Conservation (phyloP, 2,797 vertebrate genomes). For the Intellagama lesueurii region DNA sequence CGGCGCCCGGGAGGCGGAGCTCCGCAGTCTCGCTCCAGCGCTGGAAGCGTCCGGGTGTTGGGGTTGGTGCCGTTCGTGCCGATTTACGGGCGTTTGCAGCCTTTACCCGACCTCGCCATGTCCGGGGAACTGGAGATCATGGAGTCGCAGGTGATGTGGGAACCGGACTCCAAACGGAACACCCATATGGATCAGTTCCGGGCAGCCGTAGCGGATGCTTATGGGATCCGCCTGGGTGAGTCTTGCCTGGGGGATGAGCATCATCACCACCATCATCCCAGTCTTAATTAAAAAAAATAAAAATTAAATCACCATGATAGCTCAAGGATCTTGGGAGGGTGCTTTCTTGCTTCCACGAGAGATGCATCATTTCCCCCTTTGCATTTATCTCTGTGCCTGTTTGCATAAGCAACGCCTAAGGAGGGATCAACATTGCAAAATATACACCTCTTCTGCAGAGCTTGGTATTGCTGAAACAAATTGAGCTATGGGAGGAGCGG, state of each 20-base stretch:
- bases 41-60: neutral
- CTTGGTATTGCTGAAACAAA: too few relatives aligned
- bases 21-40: neutral
- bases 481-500: too few relatives aligned
- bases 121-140: conserved; percentile 88
- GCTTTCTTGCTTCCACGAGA: too few relatives aligned
- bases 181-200: conserved; percentile 93
- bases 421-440: neutral
- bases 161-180: conserved; percentile 92
- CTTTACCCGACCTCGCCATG: conserved; percentile 72
- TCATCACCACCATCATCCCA: too few relatives aligned
- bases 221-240: conserved; percentile 90
- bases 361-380: neutral
- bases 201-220: conserved; percentile 83
- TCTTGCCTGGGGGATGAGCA: neutral
- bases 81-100: neutral
- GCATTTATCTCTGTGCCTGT: neutral
- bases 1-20: conserved; percentile 1
- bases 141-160: conserved; percentile 92
- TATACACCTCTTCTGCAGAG: neutral
- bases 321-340: too few relatives aligned
- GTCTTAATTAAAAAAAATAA: too few relatives aligned
- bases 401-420: too few relatives aligned
- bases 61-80: accelerated
- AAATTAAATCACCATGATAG: too few relatives aligned